A percentile compares a stretch with the other conserved stretches of the same genome.
These are phyloP conservation scores for Eupeodes luniger DNA, from an alignment of 2,888 invertebrate species.

Conservation along the genomic window DNA sequence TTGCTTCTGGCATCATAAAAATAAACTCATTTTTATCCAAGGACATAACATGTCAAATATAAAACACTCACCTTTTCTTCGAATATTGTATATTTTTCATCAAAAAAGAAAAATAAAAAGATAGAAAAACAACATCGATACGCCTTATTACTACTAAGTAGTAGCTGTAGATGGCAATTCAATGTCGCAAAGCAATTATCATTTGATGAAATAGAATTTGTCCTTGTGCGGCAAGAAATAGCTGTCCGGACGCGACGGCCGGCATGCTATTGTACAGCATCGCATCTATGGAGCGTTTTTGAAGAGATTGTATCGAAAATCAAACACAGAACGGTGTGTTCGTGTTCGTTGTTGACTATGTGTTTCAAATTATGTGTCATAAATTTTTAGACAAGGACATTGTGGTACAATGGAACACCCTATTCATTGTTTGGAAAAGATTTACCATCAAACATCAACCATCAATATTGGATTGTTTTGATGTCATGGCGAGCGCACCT, in stretches of 20 bases:
- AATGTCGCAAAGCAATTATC: conserved; percentile 35
- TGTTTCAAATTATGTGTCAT: conserved; percentile 62
- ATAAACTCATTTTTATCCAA: conserved; percentile 32
- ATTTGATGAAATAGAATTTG: conserved; percentile 45
- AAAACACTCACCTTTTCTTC: conserved; percentile 35
- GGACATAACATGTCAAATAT: conserved; percentile 16
- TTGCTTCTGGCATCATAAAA: conserved; percentile 58
- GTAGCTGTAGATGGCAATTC: conserved; percentile 42
- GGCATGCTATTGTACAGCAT: neutral
- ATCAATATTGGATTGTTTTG: conserved; percentile 4
- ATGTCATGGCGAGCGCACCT: conserved; percentile 68
- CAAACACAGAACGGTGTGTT: conserved; percentile 18
- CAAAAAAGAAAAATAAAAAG: neutral
- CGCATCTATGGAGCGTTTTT: conserved; percentile 24
- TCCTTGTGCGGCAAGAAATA: conserved; percentile 62
- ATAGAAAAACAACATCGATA: conserved; percentile 34
- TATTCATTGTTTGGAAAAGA: conserved; percentile 51
- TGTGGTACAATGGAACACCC: conserved; percentile 61
- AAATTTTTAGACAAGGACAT: conserved; percentile 74
- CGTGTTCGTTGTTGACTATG: neutral
- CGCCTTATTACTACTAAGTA: conserved; percentile 72
- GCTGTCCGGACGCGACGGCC: conserved; percentile 23
- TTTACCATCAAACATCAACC: conserved; percentile 55
- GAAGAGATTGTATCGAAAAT: conserved; percentile 17
- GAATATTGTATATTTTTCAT: conserved; percentile 26